Base-by-base conservation (phyloP, 2,888 invertebrate species). In the Mimumesa dahlbomi region DNA sequence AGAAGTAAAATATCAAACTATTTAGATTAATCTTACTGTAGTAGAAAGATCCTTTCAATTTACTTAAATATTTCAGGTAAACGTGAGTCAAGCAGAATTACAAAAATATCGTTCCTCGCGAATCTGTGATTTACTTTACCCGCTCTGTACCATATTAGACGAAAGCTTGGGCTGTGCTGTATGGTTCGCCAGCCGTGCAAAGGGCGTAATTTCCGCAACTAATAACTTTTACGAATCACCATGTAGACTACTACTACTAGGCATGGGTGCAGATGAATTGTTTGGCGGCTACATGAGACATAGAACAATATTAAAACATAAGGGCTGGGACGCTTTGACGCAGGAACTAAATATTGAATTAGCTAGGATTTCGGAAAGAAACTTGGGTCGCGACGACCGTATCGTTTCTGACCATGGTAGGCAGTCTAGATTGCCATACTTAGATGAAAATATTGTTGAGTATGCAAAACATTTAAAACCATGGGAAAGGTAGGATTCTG, bases 181-280 rank as follows among this genome's bases (percentile, higher is more conserved):
- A 45, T 99, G 98, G 98, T 99, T 99, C 92, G 98, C 98, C 19
- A 94, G 97, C 46, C 91, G 94, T 82, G 97, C 94, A 2, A 85
- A 90, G 71, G 94, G 93, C 49, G 53, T 65, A n/a, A 53, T 91
- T 1, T 74, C 77, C 42, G 79, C 82, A 2, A 53, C 64, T n/a
- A 74, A 79, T n/a, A 78, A 83, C 9, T 56, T 75, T 2, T 92
- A 91, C 70, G 87, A 85, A 61, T 94, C 95, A 34, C 90, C 93
- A 16, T 93, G 93, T 77, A 92, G 95, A 88, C 94, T 97, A 16
- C 90, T 97, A 66, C 89, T 98, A 75, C 90, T 96, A 80, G 99
- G 99, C 31, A 97, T 97, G 91, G 99, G 99, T 5, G 98, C 99
- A 0, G 99, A 99, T 91, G 99, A 99, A 90, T 92, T 98, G 72